Evolutionary conservation across 2,113 vertebrate genomes (phyloP).

Genomic region (Perca schrenkii): DNA sequence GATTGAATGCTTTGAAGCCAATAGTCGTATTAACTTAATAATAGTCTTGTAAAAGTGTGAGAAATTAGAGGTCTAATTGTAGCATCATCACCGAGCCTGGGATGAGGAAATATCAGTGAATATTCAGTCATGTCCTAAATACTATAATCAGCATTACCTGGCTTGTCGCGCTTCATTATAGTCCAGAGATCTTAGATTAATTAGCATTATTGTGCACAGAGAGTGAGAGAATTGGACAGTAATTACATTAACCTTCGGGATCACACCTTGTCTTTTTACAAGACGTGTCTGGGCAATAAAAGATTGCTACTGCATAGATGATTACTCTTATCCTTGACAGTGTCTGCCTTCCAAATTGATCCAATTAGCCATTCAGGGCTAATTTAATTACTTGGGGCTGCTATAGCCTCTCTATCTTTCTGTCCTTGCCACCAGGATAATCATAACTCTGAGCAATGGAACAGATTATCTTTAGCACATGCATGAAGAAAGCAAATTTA

Average conservation of each 20-base stretch:
- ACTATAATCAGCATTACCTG: constrained; percentile 80
- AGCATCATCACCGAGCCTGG: constrained; percentile 30
- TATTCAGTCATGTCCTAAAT: constrained; percentile 71
- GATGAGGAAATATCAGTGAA: constrained; percentile 54
- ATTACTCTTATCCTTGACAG: constrained; percentile 85
- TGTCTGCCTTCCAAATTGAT: constrained; percentile 84
- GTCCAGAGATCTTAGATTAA: constrained; percentile 82
- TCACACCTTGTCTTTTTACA: constrained; percentile 84
- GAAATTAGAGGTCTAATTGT: constrained; percentile 59
- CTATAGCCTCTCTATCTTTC: constrained; percentile 76
- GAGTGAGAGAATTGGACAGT: constrained; percentile 82
- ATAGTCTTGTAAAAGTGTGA: constrained; percentile 39
- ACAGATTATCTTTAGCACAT: constrained; percentile 75
- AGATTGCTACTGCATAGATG: constrained; percentile 81
- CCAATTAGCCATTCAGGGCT: constrained; percentile 84
- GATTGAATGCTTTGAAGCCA: constrained; percentile 50
- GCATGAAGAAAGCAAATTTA: constrained; percentile 69
- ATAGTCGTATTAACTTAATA: background rate
- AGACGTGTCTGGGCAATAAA: constrained; percentile 80
- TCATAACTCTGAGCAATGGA: constrained; percentile 69
- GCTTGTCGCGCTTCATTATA: constrained; percentile 75
- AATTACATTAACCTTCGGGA: constrained; percentile 85
- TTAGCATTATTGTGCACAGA: constrained; percentile 79
- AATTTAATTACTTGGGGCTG: constrained; percentile 81
- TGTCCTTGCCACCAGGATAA: constrained; percentile 80